These are phyloP conservation scores for Chironomus riparius DNA, from an alignment of 2,888 invertebrate genomes.

Conservation along the genomic window DNA sequence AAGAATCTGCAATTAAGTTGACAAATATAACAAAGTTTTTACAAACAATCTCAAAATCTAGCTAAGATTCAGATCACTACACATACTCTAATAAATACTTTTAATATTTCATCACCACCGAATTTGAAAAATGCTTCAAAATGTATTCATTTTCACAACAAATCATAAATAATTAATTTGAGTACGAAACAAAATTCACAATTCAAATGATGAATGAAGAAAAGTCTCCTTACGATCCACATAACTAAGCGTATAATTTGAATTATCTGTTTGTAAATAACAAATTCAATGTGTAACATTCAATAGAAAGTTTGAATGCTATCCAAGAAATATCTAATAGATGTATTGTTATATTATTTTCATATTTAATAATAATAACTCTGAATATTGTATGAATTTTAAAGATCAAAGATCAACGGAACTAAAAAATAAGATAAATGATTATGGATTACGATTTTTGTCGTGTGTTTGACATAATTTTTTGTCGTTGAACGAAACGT, in stretches of 20 bases:
- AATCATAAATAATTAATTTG: not conserved
- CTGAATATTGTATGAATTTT: conserved; percentile 2
- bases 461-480: no score
- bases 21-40: no score
- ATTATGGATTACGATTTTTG: not conserved
- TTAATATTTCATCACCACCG: no score
- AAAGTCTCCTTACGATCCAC: not conserved
- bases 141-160: not conserved
- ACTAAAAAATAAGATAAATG: conserved; percentile 10
- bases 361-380: not conserved
- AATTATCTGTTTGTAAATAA: not conserved
- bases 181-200: not conserved
- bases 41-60: no score
- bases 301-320: not conserved
- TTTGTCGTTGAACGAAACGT: no score
- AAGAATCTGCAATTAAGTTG: no score
- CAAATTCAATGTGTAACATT: not conserved
- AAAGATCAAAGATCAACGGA: conserved; percentile 19
- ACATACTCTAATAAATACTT: no score
- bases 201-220: not conserved
- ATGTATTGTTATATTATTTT: not conserved
- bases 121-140: not conserved
- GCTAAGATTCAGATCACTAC: no score
- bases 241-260: not conserved
- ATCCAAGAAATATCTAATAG: not conserved